Base-by-base conservation (phyloP, 1,140 invertebrate species). In the Hyposmocoma kahamanoa region DNA sequence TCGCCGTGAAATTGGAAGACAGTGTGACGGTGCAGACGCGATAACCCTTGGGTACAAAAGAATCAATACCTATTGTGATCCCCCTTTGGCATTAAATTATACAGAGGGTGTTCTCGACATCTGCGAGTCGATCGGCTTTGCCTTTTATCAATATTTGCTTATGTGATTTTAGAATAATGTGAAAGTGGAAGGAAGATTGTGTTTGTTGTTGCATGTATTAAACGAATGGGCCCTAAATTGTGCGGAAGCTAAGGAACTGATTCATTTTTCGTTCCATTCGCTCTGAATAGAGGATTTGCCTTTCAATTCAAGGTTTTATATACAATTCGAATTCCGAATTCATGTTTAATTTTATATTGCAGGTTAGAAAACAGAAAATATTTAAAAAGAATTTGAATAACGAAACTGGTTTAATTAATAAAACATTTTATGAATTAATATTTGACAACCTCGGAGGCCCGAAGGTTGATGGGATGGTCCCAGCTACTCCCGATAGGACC, bases 101-200 rank as follows among this genome's bases (percentile, higher is more conserved):
- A 65, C 65, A 47, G 59, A 71, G 75, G 72, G 75, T 66, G 66
- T 34, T 50, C 42, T 41, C 62, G 59, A 62, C 76, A 80, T 77
- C 71, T 80, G 76, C 67, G 58, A 62, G 50, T 63, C 59, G 65
- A 66, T 73, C 57, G 60, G 62, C 65, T 61, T 69, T 66, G 62
- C 67, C 59, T 71, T 72, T 71, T 75, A 67, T 74, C 71, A 75
- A 80, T 80, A 75, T 80, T 80, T 80, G 70, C 69, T 62, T 71
- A 70, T 71, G 73, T 73, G 62, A 75, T 69, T 66, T 59, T 57
- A 42, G 53, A 66, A 47, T 60, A 62, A 66, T 57, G 51, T 38
- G 59, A 47, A 22, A 2, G 8, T 47, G 28, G 10, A 19, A 42
- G 13, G 8, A 18, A 26, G 22, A 42, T 46, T 32, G 46, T 49